Percentiles rank a stretch among this genome's conserved stretches.
phyloP scores from a whole-genome alignment of 2,888 invertebrate genomes.

The Tolmerus cingulatus region DNA sequence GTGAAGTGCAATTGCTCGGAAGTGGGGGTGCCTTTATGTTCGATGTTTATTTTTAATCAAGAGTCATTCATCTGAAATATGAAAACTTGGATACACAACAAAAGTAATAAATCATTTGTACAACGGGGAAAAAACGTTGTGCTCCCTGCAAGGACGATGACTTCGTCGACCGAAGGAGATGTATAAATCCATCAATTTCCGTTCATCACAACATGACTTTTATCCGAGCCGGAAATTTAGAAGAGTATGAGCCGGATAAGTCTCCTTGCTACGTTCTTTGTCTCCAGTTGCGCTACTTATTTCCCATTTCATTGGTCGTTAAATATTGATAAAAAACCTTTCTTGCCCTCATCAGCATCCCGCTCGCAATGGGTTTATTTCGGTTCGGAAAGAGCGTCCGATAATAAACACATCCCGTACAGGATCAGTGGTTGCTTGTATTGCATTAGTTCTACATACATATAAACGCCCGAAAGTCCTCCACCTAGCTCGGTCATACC shows the following conservation, averaged over 20 bases:
- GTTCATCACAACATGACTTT: conserved; percentile 49
- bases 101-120: conserved; percentile 39
- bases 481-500: neutral
- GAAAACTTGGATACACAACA: conserved; percentile 6
- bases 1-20: neutral
- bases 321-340: conserved; percentile 37
- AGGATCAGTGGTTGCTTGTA: neutral
- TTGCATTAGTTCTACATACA: neutral
- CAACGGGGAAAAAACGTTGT: neutral
- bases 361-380: neutral
- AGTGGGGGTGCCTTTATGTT: neutral
- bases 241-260: conserved; percentile 47
- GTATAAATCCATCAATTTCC: conserved; percentile 50
- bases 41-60: conserved; percentile 47
- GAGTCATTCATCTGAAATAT: conserved; percentile 47
- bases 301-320: conserved; percentile 19
- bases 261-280: neutral
- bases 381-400: neutral
- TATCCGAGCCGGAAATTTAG: conserved; percentile 49
- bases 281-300: conserved; percentile 34
- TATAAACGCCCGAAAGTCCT: neutral
- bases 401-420: neutral
- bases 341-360: neutral
- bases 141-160: neutral
- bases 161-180: conserved; percentile 20